phyloP scores from a whole-genome alignment of 1,140 invertebrate genomes.

The Drosophila ambigua region DNA sequence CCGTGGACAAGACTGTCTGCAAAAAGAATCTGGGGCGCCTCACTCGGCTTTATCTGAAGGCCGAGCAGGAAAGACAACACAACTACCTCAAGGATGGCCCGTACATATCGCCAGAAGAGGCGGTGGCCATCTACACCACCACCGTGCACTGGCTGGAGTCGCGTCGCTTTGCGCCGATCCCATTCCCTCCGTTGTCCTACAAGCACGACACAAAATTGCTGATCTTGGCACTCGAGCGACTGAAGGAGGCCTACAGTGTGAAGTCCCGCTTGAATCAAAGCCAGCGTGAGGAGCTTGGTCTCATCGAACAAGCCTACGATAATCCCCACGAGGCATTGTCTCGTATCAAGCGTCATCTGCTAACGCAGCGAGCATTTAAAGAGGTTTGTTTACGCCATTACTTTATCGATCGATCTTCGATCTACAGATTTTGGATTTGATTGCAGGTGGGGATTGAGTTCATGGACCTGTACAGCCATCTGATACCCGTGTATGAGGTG shows the following conservation, averaged over 20 bases:
- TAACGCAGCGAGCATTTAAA: slow-evolving; percentile 99
- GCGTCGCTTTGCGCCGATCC: slow-evolving; percentile 98
- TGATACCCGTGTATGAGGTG: slow-evolving; percentile 99
- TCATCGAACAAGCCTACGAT: slow-evolving; percentile 99
- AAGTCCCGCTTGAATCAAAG: slow-evolving; percentile 99
- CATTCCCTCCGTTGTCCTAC: slow-evolving; percentile 99
- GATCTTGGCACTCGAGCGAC: slow-evolving; percentile 97
- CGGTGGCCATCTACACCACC: slow-evolving; percentile 99
- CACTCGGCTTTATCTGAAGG: slow-evolving; percentile 98
- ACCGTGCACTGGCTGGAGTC: slow-evolving; percentile 99
- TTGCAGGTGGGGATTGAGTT: slow-evolving; percentile 97
- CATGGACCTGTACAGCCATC: slow-evolving; percentile 99
- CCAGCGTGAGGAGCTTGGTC: slow-evolving; percentile 98
- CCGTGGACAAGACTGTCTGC: slow-evolving; percentile 99
- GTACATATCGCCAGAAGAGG: slow-evolving; percentile 99
- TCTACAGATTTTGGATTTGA: neutral
- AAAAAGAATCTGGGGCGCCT: slow-evolving; percentile 99
- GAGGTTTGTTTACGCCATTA: slow-evolving; percentile 88
- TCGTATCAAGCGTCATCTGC: slow-evolving; percentile 98
- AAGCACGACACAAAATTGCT: slow-evolving; percentile 99
- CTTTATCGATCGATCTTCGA: neutral
- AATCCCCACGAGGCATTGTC: slow-evolving; percentile 99
- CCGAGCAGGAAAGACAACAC: slow-evolving; percentile 99
- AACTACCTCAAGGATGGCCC: slow-evolving; percentile 99
- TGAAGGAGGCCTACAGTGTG: slow-evolving; percentile 99